Evolutionary conservation across 2,113 vertebrate genomes (phyloP).

Genomic region (Paramormyrops kingsleyae): DNA sequence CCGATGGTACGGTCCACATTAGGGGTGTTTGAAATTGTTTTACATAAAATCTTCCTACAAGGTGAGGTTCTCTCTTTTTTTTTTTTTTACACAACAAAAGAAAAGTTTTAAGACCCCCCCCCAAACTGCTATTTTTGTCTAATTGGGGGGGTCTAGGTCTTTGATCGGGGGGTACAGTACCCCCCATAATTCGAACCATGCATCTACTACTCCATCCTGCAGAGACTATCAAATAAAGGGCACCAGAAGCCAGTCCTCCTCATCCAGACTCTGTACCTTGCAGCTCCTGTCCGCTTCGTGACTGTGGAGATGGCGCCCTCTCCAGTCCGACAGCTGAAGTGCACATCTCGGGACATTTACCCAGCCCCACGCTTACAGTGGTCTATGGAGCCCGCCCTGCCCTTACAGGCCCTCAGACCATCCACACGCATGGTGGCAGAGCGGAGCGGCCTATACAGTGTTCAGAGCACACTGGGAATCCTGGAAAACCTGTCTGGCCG

Average conservation of each 20-base stretch:
- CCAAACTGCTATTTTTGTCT: no score
- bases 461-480: slow-evolving; percentile 42
- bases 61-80: no score
- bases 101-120: no score
- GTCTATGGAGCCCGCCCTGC: not conserved
- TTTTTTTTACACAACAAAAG: no score
- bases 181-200: no score
- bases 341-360: slow-evolving; percentile 26
- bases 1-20: no score
- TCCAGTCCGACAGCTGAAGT: slow-evolving; percentile 18
- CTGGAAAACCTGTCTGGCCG: slow-evolving; percentile 26
- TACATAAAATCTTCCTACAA: no score
- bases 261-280: not conserved
- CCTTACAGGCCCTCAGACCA: not conserved
- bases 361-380: slow-evolving; percentile 38
- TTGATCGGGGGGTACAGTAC: no score
- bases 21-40: no score
- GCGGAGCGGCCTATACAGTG: slow-evolving; percentile 27
- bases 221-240: not conserved
- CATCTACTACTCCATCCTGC: not conserved
- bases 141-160: no score
- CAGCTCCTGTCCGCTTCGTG: slow-evolving; percentile 32
- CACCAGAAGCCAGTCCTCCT: not conserved
- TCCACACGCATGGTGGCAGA: slow-evolving; percentile 20
- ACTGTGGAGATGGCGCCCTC: slow-evolving; percentile 7